These are phyloP conservation scores for Netelia fuscicornis DNA, from an alignment of 2,888 invertebrate genomes.

Conservation along the genomic window DNA sequence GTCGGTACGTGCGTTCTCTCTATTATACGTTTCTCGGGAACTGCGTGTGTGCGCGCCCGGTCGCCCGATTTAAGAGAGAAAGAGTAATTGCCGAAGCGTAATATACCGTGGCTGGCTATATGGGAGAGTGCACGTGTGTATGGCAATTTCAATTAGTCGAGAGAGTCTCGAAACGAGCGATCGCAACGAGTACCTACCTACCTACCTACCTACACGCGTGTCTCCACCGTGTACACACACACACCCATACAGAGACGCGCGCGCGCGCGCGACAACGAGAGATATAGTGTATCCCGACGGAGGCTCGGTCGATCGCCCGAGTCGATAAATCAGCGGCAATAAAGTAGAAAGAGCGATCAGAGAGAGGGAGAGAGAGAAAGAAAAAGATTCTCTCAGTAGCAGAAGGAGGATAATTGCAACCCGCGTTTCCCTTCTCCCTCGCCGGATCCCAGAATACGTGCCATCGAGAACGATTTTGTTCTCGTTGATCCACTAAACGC, in stretches of 20 bases:
- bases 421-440: conserved; percentile 37
- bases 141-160: conserved; percentile 68
- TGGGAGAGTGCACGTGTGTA: conserved; percentile 41
- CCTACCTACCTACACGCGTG: conserved; percentile 10
- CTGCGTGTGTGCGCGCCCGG: neutral
- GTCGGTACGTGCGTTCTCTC: conserved; percentile 16
- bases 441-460: neutral
- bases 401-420: conserved; percentile 62
- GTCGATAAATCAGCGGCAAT: conserved; percentile 67
- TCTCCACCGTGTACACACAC: conserved; percentile 10
- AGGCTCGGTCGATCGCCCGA: conserved; percentile 63
- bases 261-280: conserved; percentile 29
- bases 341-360: conserved; percentile 58
- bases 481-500: conserved; percentile 21
- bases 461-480: neutral
- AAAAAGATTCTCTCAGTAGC: conserved; percentile 59
- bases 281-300: conserved; percentile 56
- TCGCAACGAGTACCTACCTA: conserved; percentile 26
- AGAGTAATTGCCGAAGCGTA: conserved; percentile 65
- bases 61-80: conserved; percentile 37
- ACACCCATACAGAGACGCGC: neutral
- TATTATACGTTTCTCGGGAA: conserved; percentile 52
- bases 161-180: conserved; percentile 57
- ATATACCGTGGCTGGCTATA: conserved; percentile 33
- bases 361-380: conserved; percentile 43